Evolutionary conservation across 2,113 vertebrate species (phyloP).

Genomic region (Psettodes erumei): DNA sequence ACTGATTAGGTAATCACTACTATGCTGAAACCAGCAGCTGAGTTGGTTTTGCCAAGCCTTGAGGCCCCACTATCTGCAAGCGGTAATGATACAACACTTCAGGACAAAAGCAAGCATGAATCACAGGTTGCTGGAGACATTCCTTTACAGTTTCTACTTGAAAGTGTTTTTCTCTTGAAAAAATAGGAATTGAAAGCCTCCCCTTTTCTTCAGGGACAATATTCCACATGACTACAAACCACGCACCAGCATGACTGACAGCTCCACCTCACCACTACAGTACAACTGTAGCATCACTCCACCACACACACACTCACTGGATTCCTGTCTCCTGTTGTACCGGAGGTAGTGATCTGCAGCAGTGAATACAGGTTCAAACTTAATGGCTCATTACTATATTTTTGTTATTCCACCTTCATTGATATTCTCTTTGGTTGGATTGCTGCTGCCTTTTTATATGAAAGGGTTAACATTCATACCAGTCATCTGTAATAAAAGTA

Average conservation of each 20-base stretch:
- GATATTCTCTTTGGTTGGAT: not conserved
- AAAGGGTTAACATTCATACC: not conserved
- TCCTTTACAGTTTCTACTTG: conserved; percentile 21
- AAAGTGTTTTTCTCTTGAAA: conserved; percentile 10
- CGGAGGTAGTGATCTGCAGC: not conserved
- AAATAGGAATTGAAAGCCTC: not conserved
- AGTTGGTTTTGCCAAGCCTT: conserved; percentile 19
- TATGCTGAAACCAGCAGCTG: conserved; percentile 19
- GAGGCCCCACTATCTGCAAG: conserved; percentile 17
- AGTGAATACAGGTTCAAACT: not conserved
- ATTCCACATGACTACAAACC: not conserved
- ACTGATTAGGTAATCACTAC: conserved; percentile 12
- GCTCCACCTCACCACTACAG: not conserved
- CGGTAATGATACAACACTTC: conserved; percentile 21
- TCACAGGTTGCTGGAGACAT: conserved; percentile 9
- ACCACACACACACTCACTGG: not conserved
- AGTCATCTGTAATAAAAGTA: not conserved
- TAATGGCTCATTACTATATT: not conserved
- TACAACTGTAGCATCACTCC: not conserved
- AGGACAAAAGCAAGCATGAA: conserved; percentile 12
- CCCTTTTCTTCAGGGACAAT: not conserved
- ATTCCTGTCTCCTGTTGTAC: not conserved
- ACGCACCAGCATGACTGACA: not conserved
- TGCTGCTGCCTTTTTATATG: not conserved
- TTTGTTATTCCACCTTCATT: not conserved